phyloP scores from a whole-genome alignment of 2,888 invertebrate genomes.

The Poecilus cupreus region DNA sequence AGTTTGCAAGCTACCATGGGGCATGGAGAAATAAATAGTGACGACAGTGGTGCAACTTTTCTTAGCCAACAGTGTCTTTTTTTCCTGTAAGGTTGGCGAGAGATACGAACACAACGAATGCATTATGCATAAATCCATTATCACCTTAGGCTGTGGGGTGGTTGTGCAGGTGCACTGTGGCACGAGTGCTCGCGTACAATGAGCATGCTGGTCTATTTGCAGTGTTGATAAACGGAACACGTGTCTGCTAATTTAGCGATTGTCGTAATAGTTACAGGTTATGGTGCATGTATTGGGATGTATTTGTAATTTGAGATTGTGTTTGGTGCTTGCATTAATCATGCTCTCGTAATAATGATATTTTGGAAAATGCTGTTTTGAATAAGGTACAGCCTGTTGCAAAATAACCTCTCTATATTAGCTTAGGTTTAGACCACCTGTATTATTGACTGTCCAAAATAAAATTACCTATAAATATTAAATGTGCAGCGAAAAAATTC shows the following conservation, averaged over 20 bases:
- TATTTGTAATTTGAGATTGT: slow-evolving; percentile 1
- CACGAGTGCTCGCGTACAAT: background rate
- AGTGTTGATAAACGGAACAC: background rate
- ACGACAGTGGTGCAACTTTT: too few relatives aligned
- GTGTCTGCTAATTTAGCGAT: slow-evolving; percentile 28
- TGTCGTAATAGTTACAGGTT: slow-evolving; percentile 29
- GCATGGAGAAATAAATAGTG: too few relatives aligned
- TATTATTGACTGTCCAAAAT: too few relatives aligned
- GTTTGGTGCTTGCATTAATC: background rate
- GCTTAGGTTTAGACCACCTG: too few relatives aligned
- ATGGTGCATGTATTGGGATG: background rate
- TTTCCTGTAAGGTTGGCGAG: too few relatives aligned
- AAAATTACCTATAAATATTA: too few relatives aligned
- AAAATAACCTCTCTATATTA: too few relatives aligned
- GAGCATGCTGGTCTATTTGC: slow-evolving; percentile 20
- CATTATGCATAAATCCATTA: slow-evolving; percentile 52
- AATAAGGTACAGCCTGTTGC: too few relatives aligned
- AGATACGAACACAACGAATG: slow-evolving; percentile 7
- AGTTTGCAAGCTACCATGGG: too few relatives aligned
- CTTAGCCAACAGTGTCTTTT: too few relatives aligned
- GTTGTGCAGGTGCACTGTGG: background rate
- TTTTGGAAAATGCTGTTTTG: too few relatives aligned
- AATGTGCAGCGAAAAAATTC: too few relatives aligned
- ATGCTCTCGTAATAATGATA: background rate
- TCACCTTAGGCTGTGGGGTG: background rate